Conservation (phyloP, 2,113 vertebrate genomes). For the Archocentrus centrarchus region DNA sequence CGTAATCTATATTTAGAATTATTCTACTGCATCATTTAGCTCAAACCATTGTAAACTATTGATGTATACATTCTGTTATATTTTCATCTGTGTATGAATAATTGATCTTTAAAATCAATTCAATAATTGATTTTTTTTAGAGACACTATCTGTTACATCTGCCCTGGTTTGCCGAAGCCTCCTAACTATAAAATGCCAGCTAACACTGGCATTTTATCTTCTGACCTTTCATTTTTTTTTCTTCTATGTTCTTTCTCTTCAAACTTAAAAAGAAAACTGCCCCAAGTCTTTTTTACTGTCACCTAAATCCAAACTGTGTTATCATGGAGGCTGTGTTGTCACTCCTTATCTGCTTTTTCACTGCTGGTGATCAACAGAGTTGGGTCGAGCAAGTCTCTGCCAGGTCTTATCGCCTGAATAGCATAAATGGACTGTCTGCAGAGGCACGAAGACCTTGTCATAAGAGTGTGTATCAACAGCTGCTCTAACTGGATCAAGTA, state of each 20-base stretch:
- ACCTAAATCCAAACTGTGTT: constrained; percentile 49
- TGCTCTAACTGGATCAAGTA: background rate
- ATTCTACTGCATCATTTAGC: constrained; percentile 7
- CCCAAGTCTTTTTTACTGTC: constrained; percentile 38
- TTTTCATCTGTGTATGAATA: constrained; percentile 39
- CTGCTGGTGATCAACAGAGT: constrained; percentile 46
- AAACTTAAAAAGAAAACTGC: constrained; percentile 39
- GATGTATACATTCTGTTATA: background rate
- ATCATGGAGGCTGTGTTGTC: constrained; percentile 51
- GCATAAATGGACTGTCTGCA: constrained; percentile 13
- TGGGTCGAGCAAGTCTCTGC: constrained; percentile 33
- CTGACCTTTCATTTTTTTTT: constrained; percentile 53
- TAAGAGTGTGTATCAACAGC: background rate
- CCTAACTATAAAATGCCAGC: too few species aligned
- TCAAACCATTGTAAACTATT: background rate
- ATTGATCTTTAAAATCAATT: constrained; percentile 15
- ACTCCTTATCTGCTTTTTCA: constrained; percentile 45
- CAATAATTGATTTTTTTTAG: constrained; percentile 10
- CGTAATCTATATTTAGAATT: background rate
- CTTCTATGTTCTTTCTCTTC: constrained; percentile 30
- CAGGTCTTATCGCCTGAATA: constrained; percentile 20
- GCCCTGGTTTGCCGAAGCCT: background rate
- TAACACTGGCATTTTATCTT: constrained; percentile 49
- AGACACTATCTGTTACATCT: constrained; percentile 18
- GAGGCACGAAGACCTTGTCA: constrained; percentile 35